phyloP scores from a whole-genome alignment of 2,797 vertebrate species.

The Karalla daura region DNA sequence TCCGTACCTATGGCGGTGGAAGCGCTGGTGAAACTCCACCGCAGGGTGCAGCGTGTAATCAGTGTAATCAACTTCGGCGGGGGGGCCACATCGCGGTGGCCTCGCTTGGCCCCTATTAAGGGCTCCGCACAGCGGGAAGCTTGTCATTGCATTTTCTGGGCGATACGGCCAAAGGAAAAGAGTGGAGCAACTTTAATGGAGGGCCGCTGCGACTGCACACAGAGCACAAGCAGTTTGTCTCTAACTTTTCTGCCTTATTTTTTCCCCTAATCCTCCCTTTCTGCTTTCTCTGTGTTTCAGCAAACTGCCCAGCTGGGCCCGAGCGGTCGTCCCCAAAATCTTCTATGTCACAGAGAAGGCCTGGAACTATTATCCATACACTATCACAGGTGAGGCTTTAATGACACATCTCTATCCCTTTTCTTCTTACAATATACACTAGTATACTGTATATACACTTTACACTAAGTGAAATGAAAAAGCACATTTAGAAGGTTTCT shows the following conservation, averaged over 20 bases:
- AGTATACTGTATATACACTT: too few relatives aligned
- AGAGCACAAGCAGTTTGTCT: slow-evolving; percentile 10
- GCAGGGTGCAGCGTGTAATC: slow-evolving; percentile 55
- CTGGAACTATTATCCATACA: slow-evolving; percentile 99
- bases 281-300: slow-evolving; percentile 78
- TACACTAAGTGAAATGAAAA: too few relatives aligned
- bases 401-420: not conserved
- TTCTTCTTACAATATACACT: too few relatives aligned
- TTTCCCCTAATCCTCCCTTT: not conserved
- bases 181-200: slow-evolving; percentile 7
- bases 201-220: not conserved
- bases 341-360: slow-evolving; percentile 99
- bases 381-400: slow-evolving; percentile 90
- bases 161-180: slow-evolving; percentile 6
- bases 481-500: too few relatives aligned
- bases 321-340: slow-evolving; percentile 96
- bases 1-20: slow-evolving; percentile 14
- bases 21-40: slow-evolving; percentile 24
- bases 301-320: slow-evolving; percentile 97
- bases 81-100: slow-evolving; percentile 28
- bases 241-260: slow-evolving; percentile 18
- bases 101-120: slow-evolving; percentile 24
- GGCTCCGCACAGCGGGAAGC: slow-evolving; percentile 44
- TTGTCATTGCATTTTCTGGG: slow-evolving; percentile 27
- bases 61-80: slow-evolving; percentile 51